A percentile compares a stretch with the other conserved stretches of the same genome.
phyloP scores from a whole-genome alignment of 2,113 vertebrate genomes.

The Lepus timidus region DNA sequence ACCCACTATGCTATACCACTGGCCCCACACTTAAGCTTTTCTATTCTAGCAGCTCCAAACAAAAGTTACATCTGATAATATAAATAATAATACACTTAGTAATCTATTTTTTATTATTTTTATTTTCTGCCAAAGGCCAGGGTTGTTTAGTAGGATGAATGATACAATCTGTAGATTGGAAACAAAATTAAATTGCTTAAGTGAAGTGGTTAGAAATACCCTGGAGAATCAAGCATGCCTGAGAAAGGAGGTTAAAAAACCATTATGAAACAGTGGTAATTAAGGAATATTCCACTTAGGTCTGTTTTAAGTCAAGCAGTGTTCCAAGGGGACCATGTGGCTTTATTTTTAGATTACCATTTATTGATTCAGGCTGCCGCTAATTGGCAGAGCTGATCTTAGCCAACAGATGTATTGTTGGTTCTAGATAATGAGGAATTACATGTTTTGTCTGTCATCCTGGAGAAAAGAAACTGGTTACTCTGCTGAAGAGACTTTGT shows the following conservation, averaged over 20 bases:
- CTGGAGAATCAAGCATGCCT: constrained; percentile 51
- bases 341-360: constrained; percentile 76
- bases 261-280: constrained; percentile 58
- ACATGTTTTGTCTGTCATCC: background rate
- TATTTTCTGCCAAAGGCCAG: background rate
- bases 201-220: constrained; percentile 65
- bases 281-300: constrained; percentile 78
- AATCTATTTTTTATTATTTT: constrained; percentile 49
- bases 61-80: background rate
- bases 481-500: background rate
- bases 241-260: constrained; percentile 39
- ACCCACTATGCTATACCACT: too few relatives aligned
- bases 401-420: constrained; percentile 41
- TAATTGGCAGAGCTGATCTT: background rate
- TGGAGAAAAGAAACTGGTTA: background rate
- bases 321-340: background rate
- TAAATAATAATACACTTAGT: background rate
- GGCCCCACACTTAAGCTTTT: background rate
- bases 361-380: constrained; percentile 70
- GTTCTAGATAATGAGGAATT: constrained; percentile 23
- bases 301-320: constrained; percentile 73
- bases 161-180: constrained; percentile 58
- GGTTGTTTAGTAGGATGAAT: constrained; percentile 9
- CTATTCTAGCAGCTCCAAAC: background rate
- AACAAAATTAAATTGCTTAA: constrained; percentile 62